Percentiles rank a stretch among this genome's conserved stretches.
Conservation (phyloP, 2,797 vertebrate species). For the Rhabdophis nuchalis region DNA sequence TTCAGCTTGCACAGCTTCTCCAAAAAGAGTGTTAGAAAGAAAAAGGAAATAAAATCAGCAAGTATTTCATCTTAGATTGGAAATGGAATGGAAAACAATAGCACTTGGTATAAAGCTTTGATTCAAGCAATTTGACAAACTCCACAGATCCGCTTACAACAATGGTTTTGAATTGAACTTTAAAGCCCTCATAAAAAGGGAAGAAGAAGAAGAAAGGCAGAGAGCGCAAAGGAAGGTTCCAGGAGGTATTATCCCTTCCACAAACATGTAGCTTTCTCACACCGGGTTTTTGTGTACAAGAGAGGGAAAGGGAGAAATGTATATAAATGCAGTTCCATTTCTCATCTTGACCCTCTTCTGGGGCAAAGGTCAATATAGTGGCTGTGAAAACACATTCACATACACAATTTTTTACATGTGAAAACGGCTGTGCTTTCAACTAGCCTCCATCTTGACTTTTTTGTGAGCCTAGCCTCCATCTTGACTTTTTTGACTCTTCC, state of each 20-base stretch:
- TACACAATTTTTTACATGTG: background rate
- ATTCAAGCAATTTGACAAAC: background rate
- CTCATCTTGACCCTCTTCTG: background rate
- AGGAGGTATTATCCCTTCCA: background rate
- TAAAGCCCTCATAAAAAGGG: background rate
- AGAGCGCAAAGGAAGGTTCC: background rate
- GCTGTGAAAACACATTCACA: background rate
- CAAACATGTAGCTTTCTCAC: background rate
- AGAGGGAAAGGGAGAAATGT: background rate
- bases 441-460: background rate
- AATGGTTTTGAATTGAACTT: background rate
- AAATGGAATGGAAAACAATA: background rate
- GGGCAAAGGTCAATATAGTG: background rate
- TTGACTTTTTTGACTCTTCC: background rate
- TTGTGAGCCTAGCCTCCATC: background rate
- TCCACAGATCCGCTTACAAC: background rate
- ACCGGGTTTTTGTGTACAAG: background rate
- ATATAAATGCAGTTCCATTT: background rate
- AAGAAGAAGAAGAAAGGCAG: background rate
- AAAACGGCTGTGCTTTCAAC: background rate
- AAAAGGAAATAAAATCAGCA: background rate
- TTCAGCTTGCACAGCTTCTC: slow-evolving; percentile 38
- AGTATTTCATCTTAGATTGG: background rate
- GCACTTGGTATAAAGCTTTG: background rate
- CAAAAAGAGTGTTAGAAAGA: background rate